A percentile compares a stretch with the other conserved stretches of the same genome.
Conservation (phyloP, 2,113 vertebrate genomes). For the Phylloscopus whistleri region DNA sequence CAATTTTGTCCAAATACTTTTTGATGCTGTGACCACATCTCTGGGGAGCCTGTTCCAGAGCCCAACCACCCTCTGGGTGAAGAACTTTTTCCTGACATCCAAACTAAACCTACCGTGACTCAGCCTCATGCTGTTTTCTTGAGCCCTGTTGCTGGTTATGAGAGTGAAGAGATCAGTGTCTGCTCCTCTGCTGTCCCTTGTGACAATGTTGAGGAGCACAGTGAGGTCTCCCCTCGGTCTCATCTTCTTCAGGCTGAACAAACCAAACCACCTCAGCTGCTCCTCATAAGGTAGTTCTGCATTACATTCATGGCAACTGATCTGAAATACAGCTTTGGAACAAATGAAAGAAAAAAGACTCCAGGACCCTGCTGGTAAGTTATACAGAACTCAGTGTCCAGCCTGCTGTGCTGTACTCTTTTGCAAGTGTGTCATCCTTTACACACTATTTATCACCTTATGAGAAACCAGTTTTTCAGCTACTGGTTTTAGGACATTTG, state of each 20-base stretch:
- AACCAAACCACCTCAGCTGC: background rate
- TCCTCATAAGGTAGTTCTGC: background rate
- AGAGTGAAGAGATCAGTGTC: background rate
- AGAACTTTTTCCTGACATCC: background rate
- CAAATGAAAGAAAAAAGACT: background rate
- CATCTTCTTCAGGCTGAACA: background rate
- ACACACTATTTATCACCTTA: background rate
- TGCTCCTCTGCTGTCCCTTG: background rate
- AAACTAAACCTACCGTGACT: background rate
- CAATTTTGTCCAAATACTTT: background rate
- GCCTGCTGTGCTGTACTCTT: background rate
- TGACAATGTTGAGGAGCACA: background rate
- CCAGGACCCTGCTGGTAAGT: background rate
- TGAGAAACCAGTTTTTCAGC: background rate
- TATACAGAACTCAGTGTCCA: background rate
- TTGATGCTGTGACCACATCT: background rate
- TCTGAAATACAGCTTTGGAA: background rate
- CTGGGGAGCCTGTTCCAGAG: background rate
- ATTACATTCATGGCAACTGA: background rate
- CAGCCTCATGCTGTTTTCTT: background rate
- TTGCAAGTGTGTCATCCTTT: background rate
- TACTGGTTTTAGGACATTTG: background rate
- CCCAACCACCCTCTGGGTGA: background rate
- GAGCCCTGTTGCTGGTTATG: background rate
- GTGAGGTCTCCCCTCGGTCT: background rate